Evolutionary conservation across 2,797 vertebrate species (phyloP).

Genomic region (Aphelocoma californica): DNA sequence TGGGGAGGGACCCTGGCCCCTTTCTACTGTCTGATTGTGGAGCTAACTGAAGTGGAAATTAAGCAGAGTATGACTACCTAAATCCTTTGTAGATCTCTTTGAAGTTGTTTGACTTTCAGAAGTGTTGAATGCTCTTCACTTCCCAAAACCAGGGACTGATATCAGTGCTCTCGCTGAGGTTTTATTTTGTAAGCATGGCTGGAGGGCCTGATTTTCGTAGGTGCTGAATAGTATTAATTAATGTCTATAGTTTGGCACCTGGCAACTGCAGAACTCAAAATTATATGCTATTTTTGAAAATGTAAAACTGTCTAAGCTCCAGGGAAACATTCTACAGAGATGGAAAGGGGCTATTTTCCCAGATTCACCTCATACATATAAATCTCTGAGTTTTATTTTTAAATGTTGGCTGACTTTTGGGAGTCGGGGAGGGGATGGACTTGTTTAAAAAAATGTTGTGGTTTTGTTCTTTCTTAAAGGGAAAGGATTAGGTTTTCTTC

Average conservation of each 20-base stretch:
- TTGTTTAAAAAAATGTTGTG: neutral
- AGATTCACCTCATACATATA: neutral
- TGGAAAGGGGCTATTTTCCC: neutral
- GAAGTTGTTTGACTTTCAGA: neutral
- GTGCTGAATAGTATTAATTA: neutral
- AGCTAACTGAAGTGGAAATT: neutral
- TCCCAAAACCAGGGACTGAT: neutral
- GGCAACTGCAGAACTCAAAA: neutral
- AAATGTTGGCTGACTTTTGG: neutral
- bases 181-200: neutral
- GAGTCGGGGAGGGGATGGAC: fast-evolving
- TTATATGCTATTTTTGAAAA: neutral
- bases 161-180: neutral
- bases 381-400: neutral
- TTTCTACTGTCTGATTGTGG: neutral
- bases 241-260: neutral
- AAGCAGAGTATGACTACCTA: neutral
- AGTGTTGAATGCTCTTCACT: neutral
- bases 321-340: neutral
- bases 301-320: neutral
- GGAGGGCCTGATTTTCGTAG: neutral
- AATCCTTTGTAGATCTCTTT: neutral
- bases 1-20: fast-evolving
- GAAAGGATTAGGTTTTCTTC: neutral
- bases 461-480: neutral